These are phyloP conservation scores for Euclidia mi DNA, from an alignment of 2,888 invertebrate species.

Conservation along the genomic window DNA sequence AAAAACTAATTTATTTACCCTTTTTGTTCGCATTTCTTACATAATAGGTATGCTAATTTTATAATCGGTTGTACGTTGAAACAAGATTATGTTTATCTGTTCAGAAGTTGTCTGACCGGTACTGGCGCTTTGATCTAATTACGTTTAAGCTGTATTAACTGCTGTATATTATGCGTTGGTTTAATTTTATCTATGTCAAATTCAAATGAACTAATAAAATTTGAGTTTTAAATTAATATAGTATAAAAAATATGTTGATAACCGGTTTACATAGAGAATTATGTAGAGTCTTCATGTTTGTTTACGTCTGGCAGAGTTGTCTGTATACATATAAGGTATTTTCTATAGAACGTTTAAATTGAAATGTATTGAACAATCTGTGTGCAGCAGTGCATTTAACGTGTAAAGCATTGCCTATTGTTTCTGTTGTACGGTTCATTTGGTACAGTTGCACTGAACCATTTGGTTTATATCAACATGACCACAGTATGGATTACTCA, in stretches of 20 bases:
- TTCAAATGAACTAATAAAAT: background rate
- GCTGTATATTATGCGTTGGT: constrained; percentile 16
- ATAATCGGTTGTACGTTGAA: constrained; percentile 12
- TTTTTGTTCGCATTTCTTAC: constrained; percentile 7
- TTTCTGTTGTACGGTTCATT: constrained; percentile 72
- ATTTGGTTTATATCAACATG: constrained; percentile 30
- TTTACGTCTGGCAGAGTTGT: too few species aligned
- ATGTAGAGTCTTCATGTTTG: too few species aligned
- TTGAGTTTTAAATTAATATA: background rate
- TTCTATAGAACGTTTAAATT: constrained; percentile 19
- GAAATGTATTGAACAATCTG: constrained; percentile 52
- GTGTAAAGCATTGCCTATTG: constrained; percentile 73
- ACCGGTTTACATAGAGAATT: too few species aligned
- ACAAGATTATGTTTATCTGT: constrained; percentile 26
- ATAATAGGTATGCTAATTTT: constrained; percentile 5
- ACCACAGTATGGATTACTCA: background rate
- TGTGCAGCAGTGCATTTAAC: constrained; percentile 72
- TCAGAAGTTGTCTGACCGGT: constrained; percentile 37
- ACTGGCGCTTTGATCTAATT: constrained; percentile 36
- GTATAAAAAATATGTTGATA: background rate
- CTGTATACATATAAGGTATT: constrained; percentile 11
- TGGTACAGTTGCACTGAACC: constrained; percentile 56
- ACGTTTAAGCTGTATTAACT: constrained; percentile 27
- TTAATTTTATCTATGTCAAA: constrained; percentile 17
- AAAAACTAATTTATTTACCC: constrained; percentile 18